Evolutionary conservation across 2,797 vertebrate species (phyloP).

Genomic region (Melanotaenia parkinsoni): DNA sequence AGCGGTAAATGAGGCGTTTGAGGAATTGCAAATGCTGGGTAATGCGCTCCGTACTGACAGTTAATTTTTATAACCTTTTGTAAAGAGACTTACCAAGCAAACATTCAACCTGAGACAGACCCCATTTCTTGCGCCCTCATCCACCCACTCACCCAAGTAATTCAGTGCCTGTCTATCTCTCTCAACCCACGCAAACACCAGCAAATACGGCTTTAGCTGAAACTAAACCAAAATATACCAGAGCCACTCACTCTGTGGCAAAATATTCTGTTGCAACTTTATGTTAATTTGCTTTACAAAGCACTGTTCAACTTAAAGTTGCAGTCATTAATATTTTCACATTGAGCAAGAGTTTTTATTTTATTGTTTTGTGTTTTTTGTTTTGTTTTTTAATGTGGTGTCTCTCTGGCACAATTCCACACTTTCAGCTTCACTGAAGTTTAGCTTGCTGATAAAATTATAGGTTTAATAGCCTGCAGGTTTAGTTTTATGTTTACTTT

Average conservation of each 20-base stretch:
- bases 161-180: conserved; percentile 61
- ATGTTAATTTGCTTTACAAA: conserved; percentile 20
- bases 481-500: conserved; percentile 1
- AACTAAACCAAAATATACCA: conserved; percentile 41
- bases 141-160: conserved; percentile 58
- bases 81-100: conserved; percentile 68
- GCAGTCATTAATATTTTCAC: conserved; percentile 5
- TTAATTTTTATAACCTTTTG: conserved; percentile 81
- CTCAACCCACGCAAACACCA: conserved; percentile 56
- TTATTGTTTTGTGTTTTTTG: too few relatives aligned
- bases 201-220: conserved; percentile 34
- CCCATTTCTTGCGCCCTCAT: conserved; percentile 54
- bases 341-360: conserved; percentile 2
- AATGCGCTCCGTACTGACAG: conserved; percentile 67
- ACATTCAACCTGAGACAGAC: conserved; percentile 69
- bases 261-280: background rate
- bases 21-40: conserved; percentile 79
- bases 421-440: conserved; percentile 4
- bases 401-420: background rate
- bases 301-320: conserved; percentile 8
- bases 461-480: conserved; percentile 7
- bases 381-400: background rate
- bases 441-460: conserved; percentile 6
- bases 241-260: background rate
- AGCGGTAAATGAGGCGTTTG: conserved; percentile 80